Conservation (phyloP, 2,797 vertebrate genomes). For the Furcifer pardalis region DNA sequence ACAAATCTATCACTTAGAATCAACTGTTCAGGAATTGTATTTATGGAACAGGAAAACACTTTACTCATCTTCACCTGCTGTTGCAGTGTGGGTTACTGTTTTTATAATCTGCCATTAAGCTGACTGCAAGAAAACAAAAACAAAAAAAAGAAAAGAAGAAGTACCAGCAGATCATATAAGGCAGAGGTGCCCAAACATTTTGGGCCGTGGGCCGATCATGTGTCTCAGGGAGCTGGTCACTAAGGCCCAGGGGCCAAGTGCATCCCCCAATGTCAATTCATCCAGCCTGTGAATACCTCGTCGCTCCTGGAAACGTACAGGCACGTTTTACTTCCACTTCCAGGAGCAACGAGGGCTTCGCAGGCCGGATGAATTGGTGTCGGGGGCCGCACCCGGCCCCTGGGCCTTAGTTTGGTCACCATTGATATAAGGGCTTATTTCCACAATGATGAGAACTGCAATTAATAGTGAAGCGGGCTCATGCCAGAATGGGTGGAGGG, state of each 20-base stretch:
- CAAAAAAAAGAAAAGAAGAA: neutral
- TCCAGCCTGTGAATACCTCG: too few relatives aligned
- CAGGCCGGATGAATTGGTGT: too few relatives aligned
- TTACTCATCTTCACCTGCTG: constrained; percentile 51
- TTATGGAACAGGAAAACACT: constrained; percentile 56
- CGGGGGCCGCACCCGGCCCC: too few relatives aligned
- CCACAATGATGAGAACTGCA: neutral
- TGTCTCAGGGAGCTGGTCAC: too few relatives aligned
- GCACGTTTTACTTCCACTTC: too few relatives aligned
- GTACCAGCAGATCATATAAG: neutral
- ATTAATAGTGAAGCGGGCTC: neutral
- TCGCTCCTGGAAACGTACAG: too few relatives aligned
- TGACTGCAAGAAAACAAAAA: neutral
- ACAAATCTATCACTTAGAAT: constrained; percentile 36
- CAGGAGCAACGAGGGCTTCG: too few relatives aligned
- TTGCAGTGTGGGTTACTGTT: constrained; percentile 54
- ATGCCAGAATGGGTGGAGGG: too few relatives aligned
- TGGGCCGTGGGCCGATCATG: too few relatives aligned
- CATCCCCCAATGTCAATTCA: too few relatives aligned
- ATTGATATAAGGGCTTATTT: neutral
- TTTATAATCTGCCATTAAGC: constrained; percentile 27
- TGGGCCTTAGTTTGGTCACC: neutral
- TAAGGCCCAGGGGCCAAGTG: too few relatives aligned
- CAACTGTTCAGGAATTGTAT: constrained; percentile 28
- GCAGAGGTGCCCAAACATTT: too few relatives aligned